Percentiles rank a stretch among this genome's conserved stretches.
Conservation (phyloP, 2,113 vertebrate species). For the Lynx canadensis region DNA sequence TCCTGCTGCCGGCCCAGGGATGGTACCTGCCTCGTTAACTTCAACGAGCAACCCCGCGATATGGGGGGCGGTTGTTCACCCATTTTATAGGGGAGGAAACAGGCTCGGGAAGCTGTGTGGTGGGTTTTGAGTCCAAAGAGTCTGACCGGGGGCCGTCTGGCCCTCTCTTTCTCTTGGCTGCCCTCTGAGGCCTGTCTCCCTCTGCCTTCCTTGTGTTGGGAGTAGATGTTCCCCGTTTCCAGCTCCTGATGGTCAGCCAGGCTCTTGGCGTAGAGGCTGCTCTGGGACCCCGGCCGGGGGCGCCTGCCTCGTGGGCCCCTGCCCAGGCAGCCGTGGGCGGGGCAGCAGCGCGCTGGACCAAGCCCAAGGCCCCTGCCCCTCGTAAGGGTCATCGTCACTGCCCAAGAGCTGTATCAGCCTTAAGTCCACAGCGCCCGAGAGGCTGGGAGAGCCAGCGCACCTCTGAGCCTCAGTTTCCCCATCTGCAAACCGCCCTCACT, state of each 20-base stretch:
- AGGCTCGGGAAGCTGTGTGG: background rate
- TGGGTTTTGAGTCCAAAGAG: background rate
- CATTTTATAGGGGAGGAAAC: background rate
- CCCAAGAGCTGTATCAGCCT: background rate
- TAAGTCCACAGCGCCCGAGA: accelerated
- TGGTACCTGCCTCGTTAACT: background rate
- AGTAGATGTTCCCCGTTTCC: accelerated
- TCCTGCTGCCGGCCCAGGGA: background rate
- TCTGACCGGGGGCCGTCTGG: background rate
- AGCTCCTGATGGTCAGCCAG: background rate
- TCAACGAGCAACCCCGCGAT: accelerated
- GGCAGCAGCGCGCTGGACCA: too few species aligned
- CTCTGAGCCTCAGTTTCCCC: background rate
- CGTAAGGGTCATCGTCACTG: background rate
- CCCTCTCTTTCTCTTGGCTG: background rate
- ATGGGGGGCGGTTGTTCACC: too few species aligned
- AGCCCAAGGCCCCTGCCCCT: background rate
- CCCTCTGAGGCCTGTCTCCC: background rate
- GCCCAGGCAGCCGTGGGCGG: background rate
- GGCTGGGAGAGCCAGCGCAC: background rate
- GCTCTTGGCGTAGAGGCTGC: background rate
- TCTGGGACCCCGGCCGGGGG: background rate
- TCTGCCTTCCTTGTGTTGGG: background rate
- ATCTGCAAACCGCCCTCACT: background rate
- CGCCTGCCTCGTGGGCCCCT: background rate